Percentiles rank a stretch among this genome's conserved stretches.
These are phyloP conservation scores for Drosophila pectinifera DNA, from an alignment of 1,140 invertebrate genomes.

Conservation along the genomic window DNA sequence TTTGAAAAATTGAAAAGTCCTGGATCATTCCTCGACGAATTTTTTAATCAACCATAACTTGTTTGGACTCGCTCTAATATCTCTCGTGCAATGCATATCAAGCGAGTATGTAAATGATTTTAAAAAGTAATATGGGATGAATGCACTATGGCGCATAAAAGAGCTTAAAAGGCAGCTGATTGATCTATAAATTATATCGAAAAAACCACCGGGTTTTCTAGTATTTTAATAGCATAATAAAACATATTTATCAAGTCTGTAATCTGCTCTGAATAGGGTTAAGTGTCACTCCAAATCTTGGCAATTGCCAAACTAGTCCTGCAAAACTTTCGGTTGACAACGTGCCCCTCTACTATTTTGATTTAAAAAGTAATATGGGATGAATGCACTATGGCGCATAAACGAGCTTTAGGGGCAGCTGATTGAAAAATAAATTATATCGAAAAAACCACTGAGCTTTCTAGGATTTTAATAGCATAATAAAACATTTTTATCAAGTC, in stretches of 20 bases:
- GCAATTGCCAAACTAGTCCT: slow-evolving; percentile 32
- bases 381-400: background rate
- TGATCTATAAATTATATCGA: too few species aligned
- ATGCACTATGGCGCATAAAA: background rate
- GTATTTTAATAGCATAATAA: background rate
- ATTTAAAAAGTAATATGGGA: slow-evolving; percentile 33
- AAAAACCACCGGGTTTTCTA: too few species aligned
- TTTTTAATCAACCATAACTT: background rate
- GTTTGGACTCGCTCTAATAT: background rate
- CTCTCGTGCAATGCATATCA: background rate
- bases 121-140: background rate
- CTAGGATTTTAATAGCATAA: background rate
- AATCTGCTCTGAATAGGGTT: background rate
- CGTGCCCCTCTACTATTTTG: slow-evolving; percentile 35
- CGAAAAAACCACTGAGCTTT: too few species aligned
- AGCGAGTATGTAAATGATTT: background rate
- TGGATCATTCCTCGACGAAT: background rate
- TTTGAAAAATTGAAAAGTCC: slow-evolving; percentile 11
- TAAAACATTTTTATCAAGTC: background rate
- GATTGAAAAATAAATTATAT: too few species aligned
- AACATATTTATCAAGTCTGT: too few species aligned
- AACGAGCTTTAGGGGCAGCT: too few species aligned
- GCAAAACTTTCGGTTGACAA: slow-evolving; percentile 4
- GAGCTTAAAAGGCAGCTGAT: too few species aligned
- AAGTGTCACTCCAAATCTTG: background rate